Base-by-base conservation (phyloP, 2,888 invertebrate genomes). In the Drosophila neotestacea region DNA sequence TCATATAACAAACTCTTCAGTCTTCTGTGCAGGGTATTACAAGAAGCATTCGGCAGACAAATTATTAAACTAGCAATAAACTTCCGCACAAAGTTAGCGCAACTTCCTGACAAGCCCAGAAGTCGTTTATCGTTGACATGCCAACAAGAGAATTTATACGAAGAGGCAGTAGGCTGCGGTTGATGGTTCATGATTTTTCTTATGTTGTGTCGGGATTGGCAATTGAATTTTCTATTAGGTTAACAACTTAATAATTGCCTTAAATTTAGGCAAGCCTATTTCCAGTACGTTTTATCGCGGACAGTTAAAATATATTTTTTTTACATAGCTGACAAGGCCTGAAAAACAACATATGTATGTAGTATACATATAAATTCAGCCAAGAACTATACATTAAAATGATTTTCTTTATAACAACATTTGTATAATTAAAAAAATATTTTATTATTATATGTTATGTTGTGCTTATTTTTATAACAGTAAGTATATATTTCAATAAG, bases 11-110 rank as follows among this genome's bases (percentile, higher is more conserved):
- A 22, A 22, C 22, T 22, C 22, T 1, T 22, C 22, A 22, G 22
- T 22, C 2, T 22, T 22, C 22, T 22, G 22, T 22, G 22, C 22
- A 58, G 71, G 42, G 70, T 71, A 70, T 46, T 4, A 27, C 1
- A 30, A 36, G n/a, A 11, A 4, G 56, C 61, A 58, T 41, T 54
- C 59, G 69, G 54, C 74, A 70, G 78, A 82, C 82, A 85, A 85
- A 82, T 83, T 85, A 76, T 85, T 6, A 80, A 82, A 73, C 73
- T 71, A 73, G 85, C 83, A 82, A 85, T 80, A 85, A 85, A 79
- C 85, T 83, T 85, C 85, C 83, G 85, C 80, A 78, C 68, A 50
- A 82, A 83, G 85, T 83, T 83, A 83, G 76, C 2, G 11, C 2
- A 27, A 22, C 11, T 44, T 83, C 83, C 80, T 82, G 83, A 65